A percentile compares a stretch with the other conserved stretches of the same genome.
Conservation (phyloP, 2,113 vertebrate species). For the Cyphomyrus discorhynchus region DNA sequence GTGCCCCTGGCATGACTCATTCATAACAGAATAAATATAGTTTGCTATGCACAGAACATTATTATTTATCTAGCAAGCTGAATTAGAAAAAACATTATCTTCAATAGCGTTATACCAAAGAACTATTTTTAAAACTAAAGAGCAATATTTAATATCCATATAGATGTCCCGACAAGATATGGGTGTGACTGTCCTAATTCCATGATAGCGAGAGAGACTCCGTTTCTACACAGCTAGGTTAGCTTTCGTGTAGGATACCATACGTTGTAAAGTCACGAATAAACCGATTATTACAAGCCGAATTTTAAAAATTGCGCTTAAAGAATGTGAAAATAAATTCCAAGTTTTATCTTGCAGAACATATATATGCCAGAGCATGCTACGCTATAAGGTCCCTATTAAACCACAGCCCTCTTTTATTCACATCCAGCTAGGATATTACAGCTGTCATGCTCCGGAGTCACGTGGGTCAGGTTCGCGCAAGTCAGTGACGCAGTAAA, state of each 20-base stretch:
- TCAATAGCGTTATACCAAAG: neutral
- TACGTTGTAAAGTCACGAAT: neutral
- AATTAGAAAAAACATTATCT: neutral
- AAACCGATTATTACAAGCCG: neutral
- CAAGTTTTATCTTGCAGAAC: neutral
- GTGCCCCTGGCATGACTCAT: slow-evolving; percentile 10
- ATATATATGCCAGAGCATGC: neutral
- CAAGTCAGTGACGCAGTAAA: neutral
- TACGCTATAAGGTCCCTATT: neutral
- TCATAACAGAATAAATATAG: slow-evolving; percentile 45
- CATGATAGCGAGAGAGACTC: neutral
- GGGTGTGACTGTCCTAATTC: slow-evolving; percentile 15
- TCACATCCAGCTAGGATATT: slow-evolving; percentile 6
- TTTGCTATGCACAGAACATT: slow-evolving; percentile 33
- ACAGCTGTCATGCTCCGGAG: slow-evolving; percentile 42
- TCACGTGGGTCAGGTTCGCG: slow-evolving; percentile 13
- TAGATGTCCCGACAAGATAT: slow-evolving; percentile 10
- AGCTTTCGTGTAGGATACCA: neutral
- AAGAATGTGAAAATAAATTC: neutral
- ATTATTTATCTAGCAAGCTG: neutral
- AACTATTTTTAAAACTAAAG: neutral
- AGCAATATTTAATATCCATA: neutral
- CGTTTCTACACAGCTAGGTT: neutral
- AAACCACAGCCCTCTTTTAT: slow-evolving; percentile 28
- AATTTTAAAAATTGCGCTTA: neutral